phyloP scores from a whole-genome alignment of 1,140 invertebrate species.

The Brachionus rotundiformis region DNA sequence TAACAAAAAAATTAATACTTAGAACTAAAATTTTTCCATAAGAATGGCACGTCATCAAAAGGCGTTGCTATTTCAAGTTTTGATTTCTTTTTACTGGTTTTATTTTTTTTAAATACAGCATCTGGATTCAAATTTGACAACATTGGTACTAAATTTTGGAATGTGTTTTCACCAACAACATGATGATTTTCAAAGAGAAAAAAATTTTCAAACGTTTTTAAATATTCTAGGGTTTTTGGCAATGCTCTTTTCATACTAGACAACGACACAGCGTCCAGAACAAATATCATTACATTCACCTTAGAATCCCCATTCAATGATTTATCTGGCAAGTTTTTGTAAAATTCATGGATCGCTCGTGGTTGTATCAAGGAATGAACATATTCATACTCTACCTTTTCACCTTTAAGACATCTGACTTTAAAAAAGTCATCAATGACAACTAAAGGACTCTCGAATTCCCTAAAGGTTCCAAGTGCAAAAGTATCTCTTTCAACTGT shows the following conservation, averaged over 20 bases:
- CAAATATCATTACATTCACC: constrained; percentile 28
- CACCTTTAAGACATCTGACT: constrained; percentile 18
- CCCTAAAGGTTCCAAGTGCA: background rate
- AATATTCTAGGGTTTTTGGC: constrained; percentile 32
- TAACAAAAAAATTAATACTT: background rate
- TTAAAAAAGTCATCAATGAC: constrained; percentile 42
- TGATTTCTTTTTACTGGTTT: background rate
- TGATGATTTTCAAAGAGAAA: constrained; percentile 33
- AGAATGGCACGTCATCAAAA: constrained; percentile 37
- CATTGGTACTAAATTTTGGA: constrained; percentile 50
- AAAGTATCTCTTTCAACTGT: constrained; percentile 4
- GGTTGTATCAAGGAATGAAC: constrained; percentile 29
- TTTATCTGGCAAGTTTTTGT: background rate
- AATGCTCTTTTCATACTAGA: constrained; percentile 18
- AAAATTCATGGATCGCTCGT: background rate
- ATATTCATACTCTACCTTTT: constrained; percentile 24
- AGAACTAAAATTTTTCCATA: constrained; percentile 25
- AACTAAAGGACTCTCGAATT: constrained; percentile 5
- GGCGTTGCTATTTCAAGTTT: background rate
- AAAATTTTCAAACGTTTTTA: constrained; percentile 19
- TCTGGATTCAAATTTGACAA: constrained; percentile 1
- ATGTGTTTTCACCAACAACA: constrained; percentile 43
- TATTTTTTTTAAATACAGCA: background rate
- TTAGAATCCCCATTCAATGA: background rate
- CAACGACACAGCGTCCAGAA: background rate